Evolutionary conservation across 2,888 invertebrate genomes (phyloP), one percentile per base, ranked within the genome.

Genomic region (Eueremaeus valkanovi): DNA sequence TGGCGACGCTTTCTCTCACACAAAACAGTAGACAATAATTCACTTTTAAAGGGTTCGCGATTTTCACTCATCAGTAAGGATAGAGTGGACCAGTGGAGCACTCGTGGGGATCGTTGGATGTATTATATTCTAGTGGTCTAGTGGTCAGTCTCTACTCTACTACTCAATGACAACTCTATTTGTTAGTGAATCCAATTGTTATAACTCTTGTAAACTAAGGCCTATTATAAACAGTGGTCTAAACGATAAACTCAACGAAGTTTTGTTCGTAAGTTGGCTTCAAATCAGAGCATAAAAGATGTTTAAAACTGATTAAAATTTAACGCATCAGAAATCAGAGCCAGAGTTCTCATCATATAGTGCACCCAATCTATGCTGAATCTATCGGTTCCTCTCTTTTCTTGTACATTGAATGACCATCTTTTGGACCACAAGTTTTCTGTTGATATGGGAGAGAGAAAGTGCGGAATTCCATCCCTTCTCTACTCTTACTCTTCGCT

Each of bases 141-240:
- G 31, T 61, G 33, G n/a, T n/a, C n/a, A n/a, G n/a, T n/a, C n/a
- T n/a, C n/a, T n/a, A n/a, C n/a, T n/a, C n/a, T n/a, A n/a, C n/a
- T 18, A 27, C 29, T 61, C 61, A 61, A 61, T 61, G 61, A 61
- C 61, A 61, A 31, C 31, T 61, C 61, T 61, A 61, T 61, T 61
- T 61, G 61, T 61, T 61, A 61, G 31, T 31, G 61, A 61, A 61
- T 16, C 27, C 29, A 61, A 61, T 31, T 13, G 29, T 61, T 29
- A 29, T 27, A 61, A 61, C 31, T 8, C 8, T 61, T 61, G 61
- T 61, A 61, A 61, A 61, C 31, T 61, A 16, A 31, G 61, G n/a
- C n/a, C 31, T 61, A 61, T 61, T 61, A 61, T 61, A 31, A 61
- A 16, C 61, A n/a, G n/a, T n/a, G n/a, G 31, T 18, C 24, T 11